Evolutionary conservation across 2,888 invertebrate genomes (phyloP), one percentile per base, ranked within the genome.

Genomic region (Euclidia mi): DNA sequence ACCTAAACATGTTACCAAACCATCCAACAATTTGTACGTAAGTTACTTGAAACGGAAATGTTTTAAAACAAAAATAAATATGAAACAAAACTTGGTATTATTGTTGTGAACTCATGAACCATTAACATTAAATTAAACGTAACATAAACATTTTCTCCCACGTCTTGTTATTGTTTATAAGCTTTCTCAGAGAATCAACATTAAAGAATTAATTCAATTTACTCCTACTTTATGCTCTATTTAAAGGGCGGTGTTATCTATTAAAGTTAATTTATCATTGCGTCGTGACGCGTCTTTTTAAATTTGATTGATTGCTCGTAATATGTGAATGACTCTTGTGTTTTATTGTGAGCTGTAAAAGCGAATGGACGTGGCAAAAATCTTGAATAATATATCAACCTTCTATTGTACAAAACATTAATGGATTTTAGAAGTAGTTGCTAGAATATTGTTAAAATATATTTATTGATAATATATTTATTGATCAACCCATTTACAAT

Each of bases 241-340:
- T 56, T 67, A 66, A 45, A 49, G 56, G 56, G 44, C 53, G 9
- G 47, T 60, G 76, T 81, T 80, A 87, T 88, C 88, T 88, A 90
- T 90, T 91, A 90, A 83, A 88, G 81, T 83, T 85, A 89, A 91
- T 92, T 91, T 86, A 89, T 89, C 85, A 89, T 82, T 78, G 73
- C 70, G 74, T 76, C 82, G 79, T 84, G 79, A 82, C 79, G 73
- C 71, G 78, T 78, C 82, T 79, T 82, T 85, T 85, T 86, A 86
- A 87, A 84, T 88, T 88, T 91, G 92, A 93, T 93, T 88, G 92
- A 92, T 92, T 76, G 79, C 75, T 79, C 71, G 59, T 65, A 70
- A 79, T 71, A 74, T 75, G 70, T 73, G 77, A 74, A 77, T 77
- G 73, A 73, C 73, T 71, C 57, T 64, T 57, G 41, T 61, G 42